Evolutionary conservation across 2,113 vertebrate species (phyloP), one percentile per base, ranked within the genome.

Genomic region (Caranx ignobilis): DNA sequence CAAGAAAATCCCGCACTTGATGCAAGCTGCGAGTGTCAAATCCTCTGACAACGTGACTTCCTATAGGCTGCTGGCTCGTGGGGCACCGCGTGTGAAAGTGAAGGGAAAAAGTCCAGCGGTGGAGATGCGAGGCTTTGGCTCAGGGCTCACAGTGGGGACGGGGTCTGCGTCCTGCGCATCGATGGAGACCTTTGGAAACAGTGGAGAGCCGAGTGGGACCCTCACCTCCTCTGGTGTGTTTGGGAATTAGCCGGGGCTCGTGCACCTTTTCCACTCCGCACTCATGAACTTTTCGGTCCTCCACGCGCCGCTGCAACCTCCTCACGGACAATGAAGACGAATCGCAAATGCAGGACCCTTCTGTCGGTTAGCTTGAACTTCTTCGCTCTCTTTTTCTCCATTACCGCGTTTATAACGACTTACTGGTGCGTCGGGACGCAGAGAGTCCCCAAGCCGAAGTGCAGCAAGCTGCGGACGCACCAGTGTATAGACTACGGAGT

Each of bases 401-500:
- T 93, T 0, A 98, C 97, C 77, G 96, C 97, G 82, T 98, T 98
- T 80, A 93, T 97, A 34, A 97, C 97, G 43, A 98, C 96, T 41
- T 93, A 98, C 94, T 98, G 97, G 97, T 98, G 97, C 88, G 97
- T 97, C 87, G 97, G 97, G 16, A 97, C 96, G 0, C 97, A 97
- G 94, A 95, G 96, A 75, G 95, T 95, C 0, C 92, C 94, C 78
- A 95, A 95, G 52, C 95, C 95, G 0, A 93, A 93, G 79, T 95
- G 95, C 91, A 94, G 89, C 78, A 93, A 92, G 84, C 87, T 92
- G 72, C 82, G 96, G 76, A 94, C 95, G 73, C 94, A 95, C 93
- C 95, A 96, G 91, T 98, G 97, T 88, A 97, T 97, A 81, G 95
- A 96, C 94, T 96, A 96, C 84, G 95, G 96, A 5, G 94, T 95